A percentile compares a stretch with the other conserved stretches of the same genome.
Evolutionary conservation across 2,888 invertebrate species (phyloP).

Genomic region (Empis livida): DNA sequence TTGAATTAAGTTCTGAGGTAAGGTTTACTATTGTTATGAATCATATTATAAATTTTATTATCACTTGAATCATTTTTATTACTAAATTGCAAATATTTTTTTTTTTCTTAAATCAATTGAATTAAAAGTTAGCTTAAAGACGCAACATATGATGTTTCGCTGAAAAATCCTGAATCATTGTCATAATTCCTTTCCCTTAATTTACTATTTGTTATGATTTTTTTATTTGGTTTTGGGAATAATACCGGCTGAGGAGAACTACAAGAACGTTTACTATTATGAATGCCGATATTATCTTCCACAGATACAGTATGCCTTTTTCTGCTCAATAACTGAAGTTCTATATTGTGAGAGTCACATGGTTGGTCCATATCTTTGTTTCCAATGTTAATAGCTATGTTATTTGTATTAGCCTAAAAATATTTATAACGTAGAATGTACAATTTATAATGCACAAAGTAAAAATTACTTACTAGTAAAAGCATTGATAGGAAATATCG

Average conservation of each 20-base stretch:
- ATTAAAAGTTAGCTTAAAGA: no score
- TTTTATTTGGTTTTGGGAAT: slow-evolving; percentile 5
- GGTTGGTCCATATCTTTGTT: slow-evolving; percentile 17
- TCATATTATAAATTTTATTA: no score
- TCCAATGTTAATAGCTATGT: slow-evolving; percentile 17
- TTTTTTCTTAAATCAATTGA: no score
- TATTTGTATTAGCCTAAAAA: slow-evolving; percentile 23
- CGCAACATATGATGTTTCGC: not conserved
- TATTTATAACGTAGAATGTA: not conserved
- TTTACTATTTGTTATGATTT: not conserved
- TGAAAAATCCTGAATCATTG: slow-evolving; percentile 9
- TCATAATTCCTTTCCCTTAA: slow-evolving; percentile 2
- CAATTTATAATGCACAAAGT: not conserved
- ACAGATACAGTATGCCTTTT: slow-evolving; percentile 22
- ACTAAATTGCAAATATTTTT: no score
- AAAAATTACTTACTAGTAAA: slow-evolving; percentile 20
- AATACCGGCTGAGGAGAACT: not conserved
- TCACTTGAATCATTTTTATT: no score
- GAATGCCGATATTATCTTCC: slow-evolving; percentile 27
- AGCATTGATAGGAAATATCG: slow-evolving; percentile 26
- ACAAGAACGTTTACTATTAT: not conserved
- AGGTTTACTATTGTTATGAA: no score
- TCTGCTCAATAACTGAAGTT: slow-evolving; percentile 20
- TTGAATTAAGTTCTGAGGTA: no score
- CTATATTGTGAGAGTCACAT: slow-evolving; percentile 17